phyloP scores from a whole-genome alignment of 2,888 invertebrate genomes.

The Spisula subtruncata region DNA sequence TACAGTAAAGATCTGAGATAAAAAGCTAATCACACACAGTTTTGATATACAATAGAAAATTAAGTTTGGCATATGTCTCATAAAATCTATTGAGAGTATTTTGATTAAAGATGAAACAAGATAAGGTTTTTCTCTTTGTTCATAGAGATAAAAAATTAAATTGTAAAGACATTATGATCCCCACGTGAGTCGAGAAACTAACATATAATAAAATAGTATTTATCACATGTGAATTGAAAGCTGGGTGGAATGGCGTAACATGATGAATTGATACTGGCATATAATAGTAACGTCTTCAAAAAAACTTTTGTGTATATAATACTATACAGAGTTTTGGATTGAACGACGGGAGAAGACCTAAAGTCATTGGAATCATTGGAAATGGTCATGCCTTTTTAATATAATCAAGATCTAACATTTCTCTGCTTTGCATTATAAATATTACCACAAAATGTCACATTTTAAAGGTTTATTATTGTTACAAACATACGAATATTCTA shows the following conservation, averaged over 20 bases:
- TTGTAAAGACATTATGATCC: background rate
- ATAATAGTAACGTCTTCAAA: background rate
- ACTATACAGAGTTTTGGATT: background rate
- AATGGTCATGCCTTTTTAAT: background rate
- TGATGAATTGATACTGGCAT: background rate
- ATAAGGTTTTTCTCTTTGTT: background rate
- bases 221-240: slow-evolving; percentile 12
- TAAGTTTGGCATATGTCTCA: background rate
- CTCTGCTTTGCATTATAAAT: background rate
- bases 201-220: background rate
- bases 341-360: background rate
- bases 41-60: background rate
- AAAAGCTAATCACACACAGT: background rate
- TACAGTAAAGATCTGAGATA: background rate
- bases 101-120: background rate
- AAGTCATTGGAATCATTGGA: background rate
- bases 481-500: too few relatives aligned
- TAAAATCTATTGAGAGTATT: background rate
- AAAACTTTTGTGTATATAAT: background rate
- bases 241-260: background rate
- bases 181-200: background rate
- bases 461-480: too few relatives aligned
- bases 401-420: background rate
- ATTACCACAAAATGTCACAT: too few relatives aligned
- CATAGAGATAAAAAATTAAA: background rate